Percentiles rank a stretch among this genome's conserved stretches.
phyloP scores from a whole-genome alignment of 64 coral and sea anemone genomes.

The Montipora foliosa region DNA sequence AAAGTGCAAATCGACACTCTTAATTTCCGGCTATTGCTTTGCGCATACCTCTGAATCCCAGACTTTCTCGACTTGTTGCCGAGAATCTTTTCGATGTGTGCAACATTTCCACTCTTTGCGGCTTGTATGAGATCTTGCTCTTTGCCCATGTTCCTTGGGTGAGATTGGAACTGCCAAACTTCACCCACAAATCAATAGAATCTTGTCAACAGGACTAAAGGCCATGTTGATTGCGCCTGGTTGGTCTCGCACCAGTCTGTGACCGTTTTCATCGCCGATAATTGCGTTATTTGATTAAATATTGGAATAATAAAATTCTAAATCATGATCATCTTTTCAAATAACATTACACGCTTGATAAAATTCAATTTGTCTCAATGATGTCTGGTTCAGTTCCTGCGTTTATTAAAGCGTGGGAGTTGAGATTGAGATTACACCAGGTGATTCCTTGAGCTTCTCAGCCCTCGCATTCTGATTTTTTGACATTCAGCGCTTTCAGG shows the following conservation, averaged over 20 bases:
- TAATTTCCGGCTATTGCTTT: neutral
- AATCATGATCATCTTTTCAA: too few species aligned
- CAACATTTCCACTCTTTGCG: slow-evolving; percentile 88
- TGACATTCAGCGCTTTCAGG: too few species aligned
- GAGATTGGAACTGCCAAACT: slow-evolving; percentile 13
- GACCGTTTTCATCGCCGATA: too few species aligned
- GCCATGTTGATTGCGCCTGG: slow-evolving; percentile 60
- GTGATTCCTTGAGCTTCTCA: too few species aligned
- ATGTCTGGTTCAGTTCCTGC: too few species aligned
- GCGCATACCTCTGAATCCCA: slow-evolving; percentile 79
- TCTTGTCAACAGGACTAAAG: neutral
- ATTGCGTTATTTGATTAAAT: too few species aligned
- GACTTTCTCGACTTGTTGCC: slow-evolving; percentile 77
- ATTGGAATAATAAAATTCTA: too few species aligned
- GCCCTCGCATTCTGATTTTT: too few species aligned
- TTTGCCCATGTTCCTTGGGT: slow-evolving; percentile 81
- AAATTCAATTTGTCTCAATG: too few species aligned
- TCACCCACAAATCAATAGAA: neutral
- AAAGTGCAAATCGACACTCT: neutral
- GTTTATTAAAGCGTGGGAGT: too few species aligned
- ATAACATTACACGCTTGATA: too few species aligned
- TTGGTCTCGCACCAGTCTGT: slow-evolving; percentile 9
- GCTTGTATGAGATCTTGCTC: slow-evolving; percentile 91
- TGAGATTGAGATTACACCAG: too few species aligned
- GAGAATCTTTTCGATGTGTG: slow-evolving; percentile 92